Conservation (phyloP, 2,797 vertebrate species). For the Cephalopachus bancanus region DNA sequence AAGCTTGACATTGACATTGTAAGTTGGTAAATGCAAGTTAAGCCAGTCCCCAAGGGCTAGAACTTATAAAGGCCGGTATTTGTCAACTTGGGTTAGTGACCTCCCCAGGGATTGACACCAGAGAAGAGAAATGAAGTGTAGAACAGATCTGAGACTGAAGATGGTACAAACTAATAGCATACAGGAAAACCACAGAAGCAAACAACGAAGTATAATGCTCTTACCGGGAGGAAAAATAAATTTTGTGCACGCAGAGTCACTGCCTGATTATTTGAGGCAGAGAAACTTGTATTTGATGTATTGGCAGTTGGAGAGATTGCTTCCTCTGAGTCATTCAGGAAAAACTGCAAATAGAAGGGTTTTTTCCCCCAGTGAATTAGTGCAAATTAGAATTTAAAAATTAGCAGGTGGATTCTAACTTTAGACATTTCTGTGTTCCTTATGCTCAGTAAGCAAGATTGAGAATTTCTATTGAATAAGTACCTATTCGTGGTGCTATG, state of each 20-base stretch:
- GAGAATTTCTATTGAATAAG: conserved; percentile 39
- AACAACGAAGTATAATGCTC: conserved; percentile 80
- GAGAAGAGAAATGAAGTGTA: neutral
- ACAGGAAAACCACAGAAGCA: neutral
- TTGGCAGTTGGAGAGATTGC: conserved; percentile 90
- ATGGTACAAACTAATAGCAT: rapidly evolving
- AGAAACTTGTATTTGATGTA: conserved; percentile 92
- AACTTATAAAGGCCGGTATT: neutral
- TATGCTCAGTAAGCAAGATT: neutral
- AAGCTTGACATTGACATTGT: rapidly evolving
- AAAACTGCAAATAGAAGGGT: conserved; percentile 92
- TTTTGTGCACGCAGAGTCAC: conserved; percentile 90
- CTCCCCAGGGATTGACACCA: no score
- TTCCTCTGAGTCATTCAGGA: conserved; percentile 92
- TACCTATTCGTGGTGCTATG: neutral
- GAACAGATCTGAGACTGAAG: neutral
- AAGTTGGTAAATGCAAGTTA: rapidly evolving
- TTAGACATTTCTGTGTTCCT: conserved; percentile 19
- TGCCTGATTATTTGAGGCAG: conserved; percentile 89
- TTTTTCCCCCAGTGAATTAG: conserved; percentile 78
- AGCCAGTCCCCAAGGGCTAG: rapidly evolving
- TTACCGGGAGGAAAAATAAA: conserved; percentile 98
- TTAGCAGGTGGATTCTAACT: neutral
- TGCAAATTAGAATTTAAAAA: conserved; percentile 13
- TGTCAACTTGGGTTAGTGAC: neutral